Evolutionary conservation across 2,888 invertebrate genomes (phyloP).

Genomic region (Capitulum mitella): DNA sequence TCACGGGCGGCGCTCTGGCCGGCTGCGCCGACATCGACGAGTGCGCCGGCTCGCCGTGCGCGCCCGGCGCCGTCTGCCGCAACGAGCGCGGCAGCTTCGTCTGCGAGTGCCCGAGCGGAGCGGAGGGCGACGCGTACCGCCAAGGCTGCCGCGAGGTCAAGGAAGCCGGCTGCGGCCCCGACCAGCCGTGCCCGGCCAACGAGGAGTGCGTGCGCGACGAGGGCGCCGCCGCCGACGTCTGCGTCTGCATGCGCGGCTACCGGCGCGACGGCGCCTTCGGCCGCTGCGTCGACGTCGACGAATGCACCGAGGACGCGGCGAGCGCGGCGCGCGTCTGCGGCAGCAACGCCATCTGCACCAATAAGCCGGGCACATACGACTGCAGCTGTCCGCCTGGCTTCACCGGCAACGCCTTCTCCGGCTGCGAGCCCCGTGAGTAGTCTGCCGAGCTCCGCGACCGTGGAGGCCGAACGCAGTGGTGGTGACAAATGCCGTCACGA

Average conservation of each 20-base stretch:
- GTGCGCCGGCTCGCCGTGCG: slow-evolving; percentile 71
- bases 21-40: slow-evolving; percentile 86
- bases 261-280: slow-evolving; percentile 60
- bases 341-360: slow-evolving; percentile 80
- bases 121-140: slow-evolving; percentile 61
- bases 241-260: slow-evolving; percentile 81
- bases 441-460: too few relatives aligned
- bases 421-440: slow-evolving; percentile 56
- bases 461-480: too few relatives aligned
- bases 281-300: slow-evolving; percentile 75
- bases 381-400: slow-evolving; percentile 82
- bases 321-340: slow-evolving; percentile 67
- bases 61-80: slow-evolving; percentile 74
- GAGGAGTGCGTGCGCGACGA: slow-evolving; percentile 78
- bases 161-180: slow-evolving; percentile 61
- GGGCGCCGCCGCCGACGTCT: slow-evolving; percentile 66
- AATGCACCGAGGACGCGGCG: slow-evolving; percentile 61
- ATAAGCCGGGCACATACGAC: slow-evolving; percentile 85
- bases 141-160: slow-evolving; percentile 58
- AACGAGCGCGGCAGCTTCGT: slow-evolving; percentile 78
- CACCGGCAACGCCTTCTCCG: slow-evolving; percentile 79
- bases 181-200: slow-evolving; percentile 69
- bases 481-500: too few relatives aligned
- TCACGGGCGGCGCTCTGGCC: slow-evolving; percentile 59
- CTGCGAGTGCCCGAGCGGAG: slow-evolving; percentile 73